Conservation (phyloP, 2,888 invertebrate species). For the Cataglyphis livida region DNA sequence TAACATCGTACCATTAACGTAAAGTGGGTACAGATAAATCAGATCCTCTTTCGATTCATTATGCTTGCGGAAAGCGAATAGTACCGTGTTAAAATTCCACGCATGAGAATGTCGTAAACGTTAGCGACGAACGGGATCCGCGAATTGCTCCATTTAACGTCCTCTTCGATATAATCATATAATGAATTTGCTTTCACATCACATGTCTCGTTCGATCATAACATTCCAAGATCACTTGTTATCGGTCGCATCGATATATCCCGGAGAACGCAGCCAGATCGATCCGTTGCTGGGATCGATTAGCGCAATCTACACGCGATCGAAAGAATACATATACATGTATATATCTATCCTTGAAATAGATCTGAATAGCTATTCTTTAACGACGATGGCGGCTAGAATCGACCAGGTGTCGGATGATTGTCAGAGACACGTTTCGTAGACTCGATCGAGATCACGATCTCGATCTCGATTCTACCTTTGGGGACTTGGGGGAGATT, state of each 20-base stretch:
- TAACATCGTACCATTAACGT: not conserved
- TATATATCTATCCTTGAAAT: constrained; percentile 60
- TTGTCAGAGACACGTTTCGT: constrained; percentile 67
- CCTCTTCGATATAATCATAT: not conserved
- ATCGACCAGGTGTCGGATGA: constrained; percentile 47
- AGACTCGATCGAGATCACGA: constrained; percentile 76
- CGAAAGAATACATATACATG: constrained; percentile 45
- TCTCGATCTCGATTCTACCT: constrained; percentile 62
- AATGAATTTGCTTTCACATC: not conserved
- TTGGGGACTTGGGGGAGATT: constrained; percentile 2
- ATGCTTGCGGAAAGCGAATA: constrained; percentile 11
- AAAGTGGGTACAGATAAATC: not conserved
- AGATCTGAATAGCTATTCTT: constrained; percentile 60
- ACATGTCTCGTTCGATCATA: not conserved
- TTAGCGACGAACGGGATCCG: constrained; percentile 33
- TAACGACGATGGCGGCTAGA: constrained; percentile 2
- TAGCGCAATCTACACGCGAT: constrained; percentile 57
- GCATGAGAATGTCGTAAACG: constrained; percentile 71
- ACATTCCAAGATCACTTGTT: constrained; percentile 31
- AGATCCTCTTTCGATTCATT: not conserved
- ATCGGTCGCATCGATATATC: constrained; percentile 12
- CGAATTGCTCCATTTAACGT: constrained; percentile 32
- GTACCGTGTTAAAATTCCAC: constrained; percentile 13
- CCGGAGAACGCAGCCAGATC: constrained; percentile 43
- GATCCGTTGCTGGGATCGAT: constrained; percentile 58